Conservation (phyloP, 2,113 vertebrate genomes). For the Lethenteron reissneri region DNA sequence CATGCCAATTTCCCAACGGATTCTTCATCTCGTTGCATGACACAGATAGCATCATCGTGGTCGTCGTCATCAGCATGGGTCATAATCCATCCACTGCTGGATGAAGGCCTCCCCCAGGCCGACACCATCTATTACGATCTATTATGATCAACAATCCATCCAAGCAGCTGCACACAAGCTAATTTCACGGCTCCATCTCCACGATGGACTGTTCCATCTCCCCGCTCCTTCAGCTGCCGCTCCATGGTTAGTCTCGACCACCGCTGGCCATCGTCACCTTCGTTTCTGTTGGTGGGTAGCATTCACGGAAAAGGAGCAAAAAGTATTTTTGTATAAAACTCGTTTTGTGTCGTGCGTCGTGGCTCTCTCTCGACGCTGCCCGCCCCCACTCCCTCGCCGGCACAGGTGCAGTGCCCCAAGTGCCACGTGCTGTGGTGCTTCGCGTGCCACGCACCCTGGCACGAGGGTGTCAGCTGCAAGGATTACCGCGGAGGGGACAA, state of each 20-base stretch:
- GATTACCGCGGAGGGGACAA: constrained; percentile 93
- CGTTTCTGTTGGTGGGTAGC: not conserved
- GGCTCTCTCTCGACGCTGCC: not conserved
- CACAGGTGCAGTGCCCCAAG: constrained; percentile 61
- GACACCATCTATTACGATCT: too few species aligned
- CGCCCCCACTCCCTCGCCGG: constrained; percentile 1
- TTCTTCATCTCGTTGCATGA: too few species aligned
- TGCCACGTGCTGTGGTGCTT: constrained; percentile 99
- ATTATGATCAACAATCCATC: too few species aligned
- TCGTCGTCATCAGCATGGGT: too few species aligned
- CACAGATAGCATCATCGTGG: too few species aligned
- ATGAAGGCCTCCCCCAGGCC: too few species aligned
- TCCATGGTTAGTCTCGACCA: constrained; percentile 8
- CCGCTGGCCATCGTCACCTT: not conserved
- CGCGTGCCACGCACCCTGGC: constrained; percentile 94
- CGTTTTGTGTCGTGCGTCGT: not conserved
- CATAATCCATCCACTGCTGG: too few species aligned
- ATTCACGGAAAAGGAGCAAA: not conserved
- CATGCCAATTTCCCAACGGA: too few species aligned
- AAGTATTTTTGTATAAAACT: not conserved
- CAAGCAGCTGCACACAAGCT: too few species aligned
- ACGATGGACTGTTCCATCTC: too few species aligned
- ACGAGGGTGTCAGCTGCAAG: constrained; percentile 75
- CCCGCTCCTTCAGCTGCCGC: not conserved
- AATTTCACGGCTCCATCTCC: too few species aligned